Conservation (phyloP, 1,140 invertebrate species). For the Aphidius ervi region DNA sequence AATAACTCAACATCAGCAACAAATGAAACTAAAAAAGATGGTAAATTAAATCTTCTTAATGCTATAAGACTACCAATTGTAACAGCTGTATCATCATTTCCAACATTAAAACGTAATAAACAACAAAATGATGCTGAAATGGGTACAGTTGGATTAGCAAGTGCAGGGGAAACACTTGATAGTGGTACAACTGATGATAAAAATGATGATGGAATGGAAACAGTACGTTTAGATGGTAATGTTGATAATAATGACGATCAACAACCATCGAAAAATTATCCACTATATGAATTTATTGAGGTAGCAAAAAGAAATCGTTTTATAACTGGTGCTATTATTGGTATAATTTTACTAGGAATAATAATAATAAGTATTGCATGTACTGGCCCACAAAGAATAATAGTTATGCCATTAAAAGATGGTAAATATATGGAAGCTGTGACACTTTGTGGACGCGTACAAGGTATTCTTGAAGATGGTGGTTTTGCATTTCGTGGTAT, state of each 20-base stretch:
- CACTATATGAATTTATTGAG: slow-evolving; percentile 34
- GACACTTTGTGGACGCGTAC: slow-evolving; percentile 72
- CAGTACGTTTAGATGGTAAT: slow-evolving; percentile 57
- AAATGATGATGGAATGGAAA: slow-evolving; percentile 73
- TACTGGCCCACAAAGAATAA: slow-evolving; percentile 55
- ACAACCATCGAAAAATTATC: slow-evolving; percentile 36
- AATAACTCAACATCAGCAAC: slow-evolving; percentile 50
- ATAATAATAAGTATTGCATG: slow-evolving; percentile 62
- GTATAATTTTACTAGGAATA: slow-evolving; percentile 62
- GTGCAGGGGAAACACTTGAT: slow-evolving; percentile 69
- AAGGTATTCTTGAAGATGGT: slow-evolving; percentile 72
- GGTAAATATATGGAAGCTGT: slow-evolving; percentile 69
- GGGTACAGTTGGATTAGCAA: slow-evolving; percentile 64
- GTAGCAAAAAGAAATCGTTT: slow-evolving; percentile 38
- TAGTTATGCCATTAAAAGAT: slow-evolving; percentile 54
- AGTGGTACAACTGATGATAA: slow-evolving; percentile 49
- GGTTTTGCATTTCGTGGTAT: slow-evolving; percentile 79
- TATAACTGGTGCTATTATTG: slow-evolving; percentile 45
- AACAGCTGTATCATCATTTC: slow-evolving; percentile 45
- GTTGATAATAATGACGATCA: slow-evolving; percentile 32
- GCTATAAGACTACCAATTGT: slow-evolving; percentile 63
- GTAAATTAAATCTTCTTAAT: slow-evolving; percentile 54
- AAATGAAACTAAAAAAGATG: slow-evolving; percentile 50
- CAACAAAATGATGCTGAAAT: slow-evolving; percentile 52
- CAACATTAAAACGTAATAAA: neutral